A percentile compares a stretch with the other conserved stretches of the same genome.
These are phyloP conservation scores for Tuberolachnus salignus DNA, from an alignment of 2,888 invertebrate species.

Conservation along the genomic window DNA sequence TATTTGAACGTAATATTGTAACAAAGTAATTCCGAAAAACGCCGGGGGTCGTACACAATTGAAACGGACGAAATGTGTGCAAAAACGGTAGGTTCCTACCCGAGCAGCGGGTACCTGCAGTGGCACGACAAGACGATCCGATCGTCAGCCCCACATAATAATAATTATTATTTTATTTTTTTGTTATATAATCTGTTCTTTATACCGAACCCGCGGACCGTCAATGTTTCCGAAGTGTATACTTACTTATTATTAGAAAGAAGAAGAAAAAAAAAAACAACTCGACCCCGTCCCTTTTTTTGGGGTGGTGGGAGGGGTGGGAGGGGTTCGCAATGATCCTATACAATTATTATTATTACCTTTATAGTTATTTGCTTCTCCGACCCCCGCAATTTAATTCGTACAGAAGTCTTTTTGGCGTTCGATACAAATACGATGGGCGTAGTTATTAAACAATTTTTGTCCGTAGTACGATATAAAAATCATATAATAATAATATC, in stretches of 20 bases:
- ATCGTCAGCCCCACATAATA: background rate
- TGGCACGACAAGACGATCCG: conserved; percentile 8
- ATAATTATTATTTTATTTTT: conserved; percentile 17
- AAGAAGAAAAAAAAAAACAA: background rate
- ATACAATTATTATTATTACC: background rate
- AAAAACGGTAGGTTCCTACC: conserved; percentile 32
- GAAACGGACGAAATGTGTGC: conserved; percentile 36
- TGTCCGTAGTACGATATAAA: too few species aligned
- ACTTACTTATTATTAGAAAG: background rate
- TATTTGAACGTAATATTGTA: too few species aligned
- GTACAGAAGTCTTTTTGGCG: conserved; percentile 43
- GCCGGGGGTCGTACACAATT: background rate
- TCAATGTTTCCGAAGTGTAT: conserved; percentile 9
- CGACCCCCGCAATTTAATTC: conserved; percentile 40
- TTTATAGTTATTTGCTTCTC: background rate
- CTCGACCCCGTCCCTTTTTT: background rate
- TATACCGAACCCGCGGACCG: background rate
- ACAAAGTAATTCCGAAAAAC: too few species aligned
- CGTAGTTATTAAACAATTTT: conserved; percentile 1
- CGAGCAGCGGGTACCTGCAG: background rate
- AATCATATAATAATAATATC: background rate
- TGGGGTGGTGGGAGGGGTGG: too few species aligned
- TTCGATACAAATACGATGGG: background rate
- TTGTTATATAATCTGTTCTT: background rate
- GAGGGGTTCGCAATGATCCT: conserved; percentile 17